Evolutionary conservation across 2,113 vertebrate species (phyloP).

Genomic region (Burhinus bistriatus): DNA sequence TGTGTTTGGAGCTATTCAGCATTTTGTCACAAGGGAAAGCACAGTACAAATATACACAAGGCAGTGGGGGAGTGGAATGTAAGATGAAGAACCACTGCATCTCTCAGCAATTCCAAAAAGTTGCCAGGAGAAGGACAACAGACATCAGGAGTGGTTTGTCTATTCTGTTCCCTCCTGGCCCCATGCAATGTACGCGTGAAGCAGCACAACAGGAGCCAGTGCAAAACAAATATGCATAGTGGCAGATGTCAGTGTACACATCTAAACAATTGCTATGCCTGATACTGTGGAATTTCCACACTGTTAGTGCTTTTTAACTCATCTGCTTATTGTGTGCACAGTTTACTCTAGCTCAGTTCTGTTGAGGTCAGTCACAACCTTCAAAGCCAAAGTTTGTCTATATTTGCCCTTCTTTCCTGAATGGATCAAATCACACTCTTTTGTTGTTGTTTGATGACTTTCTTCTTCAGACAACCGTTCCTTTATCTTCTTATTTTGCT

Average conservation of each 20-base stretch:
- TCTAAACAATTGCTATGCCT: constrained; percentile 47
- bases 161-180: not conserved
- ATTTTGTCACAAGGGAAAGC: not conserved
- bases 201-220: not conserved
- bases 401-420: constrained; percentile 37
- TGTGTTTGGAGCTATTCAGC: constrained; percentile 4
- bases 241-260: constrained; percentile 17
- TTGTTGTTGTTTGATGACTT: constrained; percentile 15
- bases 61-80: not conserved
- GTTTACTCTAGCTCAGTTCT: constrained; percentile 21
- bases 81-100: not conserved
- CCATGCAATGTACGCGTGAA: not conserved
- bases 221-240: constrained; percentile 51
- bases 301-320: constrained; percentile 29
- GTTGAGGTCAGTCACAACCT: constrained; percentile 8
- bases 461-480: not conserved
- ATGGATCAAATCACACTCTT: constrained; percentile 10
- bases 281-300: constrained; percentile 42
- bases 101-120: constrained; percentile 13
- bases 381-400: constrained; percentile 43
- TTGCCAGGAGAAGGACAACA: constrained; percentile 10
- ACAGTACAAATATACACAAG: not conserved
- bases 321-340: constrained; percentile 7
- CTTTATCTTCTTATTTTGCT: constrained; percentile 9
- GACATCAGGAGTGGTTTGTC: not conserved